phyloP scores from a whole-genome alignment of 2,113 vertebrate species.

The Empidonax alnorum region DNA sequence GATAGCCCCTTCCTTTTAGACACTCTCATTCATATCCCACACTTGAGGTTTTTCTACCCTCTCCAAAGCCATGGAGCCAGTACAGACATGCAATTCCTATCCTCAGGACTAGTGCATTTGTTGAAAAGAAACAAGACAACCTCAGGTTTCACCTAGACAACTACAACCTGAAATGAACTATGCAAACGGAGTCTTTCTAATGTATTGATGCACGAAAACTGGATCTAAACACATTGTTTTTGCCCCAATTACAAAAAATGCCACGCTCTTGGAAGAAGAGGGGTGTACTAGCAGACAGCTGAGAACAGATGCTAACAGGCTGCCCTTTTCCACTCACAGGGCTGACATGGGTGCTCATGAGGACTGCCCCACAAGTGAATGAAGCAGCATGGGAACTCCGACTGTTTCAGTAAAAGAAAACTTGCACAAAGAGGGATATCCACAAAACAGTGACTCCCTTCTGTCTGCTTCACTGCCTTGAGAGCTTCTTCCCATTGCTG shows the following conservation, averaged over 20 bases:
- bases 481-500: background rate
- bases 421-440: background rate
- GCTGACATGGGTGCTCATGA: background rate
- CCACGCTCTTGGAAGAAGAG: background rate
- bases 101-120: background rate
- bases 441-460: background rate
- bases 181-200: background rate
- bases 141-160: background rate
- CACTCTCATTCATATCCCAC: background rate
- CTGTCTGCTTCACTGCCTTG: background rate
- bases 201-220: background rate
- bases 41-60: background rate
- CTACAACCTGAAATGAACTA: background rate
- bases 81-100: background rate
- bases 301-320: background rate
- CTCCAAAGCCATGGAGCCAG: background rate
- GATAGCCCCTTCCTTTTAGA: background rate
- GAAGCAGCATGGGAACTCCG: background rate
- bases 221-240: background rate
- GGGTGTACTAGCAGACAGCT: background rate
- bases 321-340: background rate
- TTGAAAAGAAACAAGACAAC: background rate
- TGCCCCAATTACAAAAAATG: background rate
- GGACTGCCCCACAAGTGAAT: background rate
- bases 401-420: background rate